Percentiles rank a stretch among this genome's conserved stretches.
These are phyloP conservation scores for Idaea biselata DNA, from an alignment of 2,888 invertebrate genomes.

Conservation along the genomic window DNA sequence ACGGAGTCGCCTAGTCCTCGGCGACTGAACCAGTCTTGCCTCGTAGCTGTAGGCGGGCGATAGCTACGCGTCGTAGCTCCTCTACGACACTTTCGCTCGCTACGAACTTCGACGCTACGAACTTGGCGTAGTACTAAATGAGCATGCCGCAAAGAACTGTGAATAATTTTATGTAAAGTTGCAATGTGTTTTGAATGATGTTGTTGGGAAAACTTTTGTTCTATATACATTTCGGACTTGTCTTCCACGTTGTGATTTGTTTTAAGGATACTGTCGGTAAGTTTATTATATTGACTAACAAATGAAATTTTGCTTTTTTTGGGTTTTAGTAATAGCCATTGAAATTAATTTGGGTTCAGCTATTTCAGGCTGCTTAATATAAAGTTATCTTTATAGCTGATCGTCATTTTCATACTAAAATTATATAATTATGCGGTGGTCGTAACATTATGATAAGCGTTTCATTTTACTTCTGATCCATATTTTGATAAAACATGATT, in stretches of 20 bases:
- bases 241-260: slow-evolving; percentile 78
- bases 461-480: neutral
- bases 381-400: slow-evolving; percentile 27
- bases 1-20: slow-evolving; percentile 39
- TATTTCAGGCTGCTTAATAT: slow-evolving; percentile 11
- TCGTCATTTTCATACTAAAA: slow-evolving; percentile 22
- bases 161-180: slow-evolving; percentile 49
- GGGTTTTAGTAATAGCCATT: neutral
- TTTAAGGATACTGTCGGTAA: slow-evolving; percentile 76
- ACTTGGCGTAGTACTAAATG: slow-evolving; percentile 39
- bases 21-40: slow-evolving; percentile 50
- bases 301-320: neutral
- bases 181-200: slow-evolving; percentile 75
- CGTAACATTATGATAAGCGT: slow-evolving; percentile 6
- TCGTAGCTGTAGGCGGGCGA: slow-evolving; percentile 35
- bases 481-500: neutral
- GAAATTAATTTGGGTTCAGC: neutral
- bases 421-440: slow-evolving; percentile 12
- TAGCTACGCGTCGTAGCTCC: slow-evolving; percentile 49
- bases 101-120: slow-evolving; percentile 55
- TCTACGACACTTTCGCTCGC: slow-evolving; percentile 50
- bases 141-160: slow-evolving; percentile 52
- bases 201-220: slow-evolving; percentile 76
- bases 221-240: slow-evolving; percentile 76
- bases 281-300: slow-evolving; percentile 26